Base-by-base conservation (phyloP, 2,888 invertebrate species). In the Ormyrus thymus region DNA sequence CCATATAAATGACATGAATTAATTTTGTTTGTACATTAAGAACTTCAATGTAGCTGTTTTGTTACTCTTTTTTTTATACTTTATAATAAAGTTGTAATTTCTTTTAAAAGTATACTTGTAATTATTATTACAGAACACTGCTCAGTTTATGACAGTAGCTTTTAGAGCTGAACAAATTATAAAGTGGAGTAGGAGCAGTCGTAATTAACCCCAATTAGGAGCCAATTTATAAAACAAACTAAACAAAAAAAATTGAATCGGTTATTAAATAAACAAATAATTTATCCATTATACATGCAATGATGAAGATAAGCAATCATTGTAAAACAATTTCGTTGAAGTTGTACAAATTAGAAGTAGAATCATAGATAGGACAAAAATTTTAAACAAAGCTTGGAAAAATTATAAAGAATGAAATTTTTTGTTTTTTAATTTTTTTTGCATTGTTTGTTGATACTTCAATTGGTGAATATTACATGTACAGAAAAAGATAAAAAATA, bases 121-220 rank as follows among this genome's bases (percentile, higher is more conserved):
- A 29, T 64, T 77, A 3, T 62, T 45, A 76, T 58, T 66, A 61
- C 7, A n/a, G 5, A 62, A 66, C 50, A 45, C 53, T 65, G 9
- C n/a, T 65, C 43, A 46, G 6, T 56, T 7, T 55, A n/a, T 59
- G 10, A 50, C 29, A 53, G 29, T 68, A 59, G 11, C 29, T 29
- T 29, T 48, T 46, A 59, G 7, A 29, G 29, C 29, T 29, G 29
- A 29, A 29, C 29, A 29, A 29, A 29, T 13, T 66, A 29, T 6
- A 66, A 59, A 69, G 65, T 81, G 72, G 81, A 84, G 83, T 81
- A 80, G 81, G 83, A 84, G 80, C 82, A 81, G 62, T 83, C 79
- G 79, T 81, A 78, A 80, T 58, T 79, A 50, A 76, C 79, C 76
- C 80, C 74, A 51, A 80, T 79, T 81, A 82, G 84, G 84, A 83